Conservation (phyloP, 1,140 invertebrate species). For the Alviniconcha marisindica region DNA sequence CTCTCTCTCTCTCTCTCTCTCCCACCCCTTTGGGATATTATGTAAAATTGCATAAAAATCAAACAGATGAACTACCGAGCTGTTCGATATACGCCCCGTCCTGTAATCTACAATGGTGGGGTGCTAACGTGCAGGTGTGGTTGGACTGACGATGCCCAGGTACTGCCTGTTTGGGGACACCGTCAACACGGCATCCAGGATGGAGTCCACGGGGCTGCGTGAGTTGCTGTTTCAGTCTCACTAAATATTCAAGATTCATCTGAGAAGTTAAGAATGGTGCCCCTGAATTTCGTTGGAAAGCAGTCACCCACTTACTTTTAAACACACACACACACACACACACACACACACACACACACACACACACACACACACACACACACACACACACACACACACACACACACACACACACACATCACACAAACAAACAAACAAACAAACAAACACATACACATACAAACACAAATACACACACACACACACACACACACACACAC, state of each 20-base stretch:
- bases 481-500: background rate
- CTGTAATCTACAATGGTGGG: background rate
- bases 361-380: background rate
- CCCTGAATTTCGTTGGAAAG: background rate
- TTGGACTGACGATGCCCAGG: background rate
- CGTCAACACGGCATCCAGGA: too few species aligned
- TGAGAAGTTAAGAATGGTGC: background rate
- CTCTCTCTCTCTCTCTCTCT: slow-evolving; percentile 7
- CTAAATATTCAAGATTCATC: background rate
- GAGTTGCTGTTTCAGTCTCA: background rate
- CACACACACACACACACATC: slow-evolving; percentile 12
- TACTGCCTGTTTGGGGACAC: background rate
- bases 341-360: background rate
- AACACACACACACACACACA: background rate
- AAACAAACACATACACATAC: background rate
- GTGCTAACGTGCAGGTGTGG: background rate
- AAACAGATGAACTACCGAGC: background rate
- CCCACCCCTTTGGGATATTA: background rate
- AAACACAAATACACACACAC: background rate
- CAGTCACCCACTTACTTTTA: background rate
- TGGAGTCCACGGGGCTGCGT: background rate
- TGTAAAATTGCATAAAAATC: background rate
- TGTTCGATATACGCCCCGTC: background rate
- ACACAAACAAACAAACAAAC: background rate
- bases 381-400: slow-evolving; percentile 24